A percentile compares a stretch with the other conserved stretches of the same genome.
Evolutionary conservation across 2,888 invertebrate species (phyloP).

Genomic region (Calameuta idolon): DNA sequence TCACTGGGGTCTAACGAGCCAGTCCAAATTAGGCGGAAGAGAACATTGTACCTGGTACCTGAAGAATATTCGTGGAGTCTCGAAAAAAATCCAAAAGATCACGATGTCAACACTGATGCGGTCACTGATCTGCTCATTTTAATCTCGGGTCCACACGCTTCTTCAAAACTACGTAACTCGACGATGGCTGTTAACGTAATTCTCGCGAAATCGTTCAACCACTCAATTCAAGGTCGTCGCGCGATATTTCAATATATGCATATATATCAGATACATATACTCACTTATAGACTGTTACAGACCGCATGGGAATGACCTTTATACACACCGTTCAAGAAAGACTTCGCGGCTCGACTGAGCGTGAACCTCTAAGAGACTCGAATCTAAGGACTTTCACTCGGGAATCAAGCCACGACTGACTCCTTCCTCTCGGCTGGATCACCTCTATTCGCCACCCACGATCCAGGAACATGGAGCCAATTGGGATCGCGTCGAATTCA

Average conservation of each 20-base stretch:
- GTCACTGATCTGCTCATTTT: background rate
- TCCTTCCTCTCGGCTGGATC: conserved; percentile 19
- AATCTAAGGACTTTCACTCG: conserved; percentile 13
- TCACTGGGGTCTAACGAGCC: background rate
- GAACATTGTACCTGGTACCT: background rate
- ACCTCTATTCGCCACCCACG: conserved; percentile 17
- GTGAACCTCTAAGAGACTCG: conserved; percentile 3
- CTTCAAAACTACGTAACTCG: background rate
- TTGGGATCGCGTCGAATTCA: background rate
- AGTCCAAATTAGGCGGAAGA: background rate
- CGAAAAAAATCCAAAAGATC: background rate
- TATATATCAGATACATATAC: conserved; percentile 5
- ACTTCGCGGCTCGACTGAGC: conserved; percentile 9
- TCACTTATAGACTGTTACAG: conserved; percentile 2
- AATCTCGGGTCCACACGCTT: background rate
- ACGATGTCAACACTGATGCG: background rate
- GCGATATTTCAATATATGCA: background rate
- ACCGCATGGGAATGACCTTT: background rate
- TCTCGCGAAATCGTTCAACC: background rate
- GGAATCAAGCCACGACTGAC: conserved; percentile 1
- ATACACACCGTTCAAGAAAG: background rate
- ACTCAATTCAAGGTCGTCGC: background rate
- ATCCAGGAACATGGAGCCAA: background rate
- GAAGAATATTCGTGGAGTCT: background rate
- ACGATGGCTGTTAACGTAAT: background rate